These are phyloP conservation scores for Axinella damicornis DNA, from an alignment of 37 sponge, comb jelly and placozoan genomes.

Conservation along the genomic window DNA sequence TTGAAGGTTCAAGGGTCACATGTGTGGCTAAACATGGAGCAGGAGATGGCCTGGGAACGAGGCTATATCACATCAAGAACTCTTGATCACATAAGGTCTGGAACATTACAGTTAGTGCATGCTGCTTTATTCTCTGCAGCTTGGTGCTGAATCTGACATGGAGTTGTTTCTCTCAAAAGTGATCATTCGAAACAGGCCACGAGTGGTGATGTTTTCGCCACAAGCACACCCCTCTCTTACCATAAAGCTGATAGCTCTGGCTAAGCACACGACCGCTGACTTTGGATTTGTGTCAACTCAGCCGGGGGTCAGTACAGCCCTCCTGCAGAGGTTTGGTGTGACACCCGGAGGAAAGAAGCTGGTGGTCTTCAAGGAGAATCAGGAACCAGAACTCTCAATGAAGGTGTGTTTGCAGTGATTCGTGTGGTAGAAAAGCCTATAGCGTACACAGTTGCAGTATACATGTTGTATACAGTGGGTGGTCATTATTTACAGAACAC, in stretches of 20 bases:
- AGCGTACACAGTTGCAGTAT: too few species aligned
- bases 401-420: too few species aligned
- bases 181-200: constrained; percentile 50
- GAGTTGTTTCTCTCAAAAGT: constrained; percentile 31
- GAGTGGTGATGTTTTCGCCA: constrained; percentile 36
- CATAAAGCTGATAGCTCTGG: constrained; percentile 42
- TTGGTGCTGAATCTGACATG: background rate
- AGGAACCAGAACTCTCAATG: background rate
- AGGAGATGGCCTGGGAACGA: too few species aligned
- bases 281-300: constrained; percentile 43
- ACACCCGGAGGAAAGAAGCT: constrained; percentile 21
- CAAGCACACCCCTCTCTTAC: constrained; percentile 48
- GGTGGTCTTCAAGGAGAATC: constrained; percentile 48
- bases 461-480: too few species aligned
- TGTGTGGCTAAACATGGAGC: too few species aligned
- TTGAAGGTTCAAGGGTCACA: too few species aligned
- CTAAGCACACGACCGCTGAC: constrained; percentile 12
- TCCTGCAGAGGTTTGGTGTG: constrained; percentile 23
- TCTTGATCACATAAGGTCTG: too few species aligned
- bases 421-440: too few species aligned
- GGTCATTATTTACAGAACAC: too few species aligned
- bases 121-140: background rate
- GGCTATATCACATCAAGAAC: too few species aligned
- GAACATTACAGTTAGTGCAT: too few species aligned
- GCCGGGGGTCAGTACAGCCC: background rate